Percentiles rank a stretch among this genome's conserved stretches.
Conservation (phyloP, 92 coral and sea anemone species). For the Palythoa caribaeorum region DNA sequence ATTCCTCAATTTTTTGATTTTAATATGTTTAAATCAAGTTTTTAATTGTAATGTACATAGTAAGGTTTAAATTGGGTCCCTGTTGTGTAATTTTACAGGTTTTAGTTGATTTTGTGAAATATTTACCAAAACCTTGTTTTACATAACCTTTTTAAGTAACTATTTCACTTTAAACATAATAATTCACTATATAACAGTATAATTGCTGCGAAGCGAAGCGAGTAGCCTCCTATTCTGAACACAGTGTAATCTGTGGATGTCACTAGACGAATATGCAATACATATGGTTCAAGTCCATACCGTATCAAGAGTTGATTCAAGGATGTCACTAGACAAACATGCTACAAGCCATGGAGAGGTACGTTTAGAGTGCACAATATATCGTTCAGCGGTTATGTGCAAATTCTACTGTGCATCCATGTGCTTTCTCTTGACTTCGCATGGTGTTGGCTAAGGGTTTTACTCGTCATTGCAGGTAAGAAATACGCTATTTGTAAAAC, state of each 20-base stretch:
- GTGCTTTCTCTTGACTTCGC: slow-evolving; percentile 31
- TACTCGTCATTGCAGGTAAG: background rate
- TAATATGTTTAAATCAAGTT: too few species aligned
- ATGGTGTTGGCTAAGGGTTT: background rate
- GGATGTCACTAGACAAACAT: background rate
- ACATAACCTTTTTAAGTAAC: too few species aligned
- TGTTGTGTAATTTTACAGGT: too few species aligned
- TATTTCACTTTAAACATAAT: too few species aligned
- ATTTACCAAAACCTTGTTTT: too few species aligned
- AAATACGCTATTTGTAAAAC: background rate
- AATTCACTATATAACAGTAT: too few species aligned
- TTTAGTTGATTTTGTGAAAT: too few species aligned
- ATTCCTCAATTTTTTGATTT: too few species aligned
- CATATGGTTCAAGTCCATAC: background rate
- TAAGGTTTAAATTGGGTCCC: too few species aligned
- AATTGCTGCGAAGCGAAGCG: background rate
- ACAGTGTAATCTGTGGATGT: slow-evolving; percentile 20
- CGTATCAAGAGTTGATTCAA: background rate
- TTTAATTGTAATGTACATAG: too few species aligned
- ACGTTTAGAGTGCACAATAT: background rate
- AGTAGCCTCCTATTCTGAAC: slow-evolving; percentile 6
- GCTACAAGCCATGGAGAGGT: slow-evolving; percentile 7
- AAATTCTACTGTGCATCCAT: slow-evolving; percentile 9
- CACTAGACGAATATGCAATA: background rate
- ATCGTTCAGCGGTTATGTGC: background rate